Conservation (phyloP, 2,888 invertebrate genomes). For the Graphium colonna region DNA sequence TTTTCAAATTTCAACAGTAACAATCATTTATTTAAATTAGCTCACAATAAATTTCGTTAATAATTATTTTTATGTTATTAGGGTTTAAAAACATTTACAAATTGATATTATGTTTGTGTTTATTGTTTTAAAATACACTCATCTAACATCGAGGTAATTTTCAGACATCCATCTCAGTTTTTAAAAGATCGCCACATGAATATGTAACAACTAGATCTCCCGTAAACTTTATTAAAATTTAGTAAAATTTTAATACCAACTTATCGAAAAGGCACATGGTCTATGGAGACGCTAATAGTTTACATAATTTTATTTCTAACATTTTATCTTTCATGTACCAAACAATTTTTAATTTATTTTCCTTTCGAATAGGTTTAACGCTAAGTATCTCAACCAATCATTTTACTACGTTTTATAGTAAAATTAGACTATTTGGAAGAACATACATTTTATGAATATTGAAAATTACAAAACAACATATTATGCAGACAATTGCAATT, state of each 20-base stretch:
- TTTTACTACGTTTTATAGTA: not conserved
- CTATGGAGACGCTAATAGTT: constrained; percentile 7
- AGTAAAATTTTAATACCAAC: constrained; percentile 25
- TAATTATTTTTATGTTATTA: no score
- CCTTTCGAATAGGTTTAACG: no score
- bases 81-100: no score
- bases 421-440: constrained; percentile 11
- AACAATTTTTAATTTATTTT: no score
- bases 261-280: constrained; percentile 26
- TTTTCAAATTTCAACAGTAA: no score
- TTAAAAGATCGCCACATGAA: not conserved
- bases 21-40: no score
- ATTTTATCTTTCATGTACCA: no score
- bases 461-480: not conserved
- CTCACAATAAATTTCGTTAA: no score
- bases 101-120: not conserved
- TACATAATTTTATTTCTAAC: not conserved
- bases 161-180: not conserved
- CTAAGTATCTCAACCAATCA: no score
- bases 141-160: not conserved
- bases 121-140: not conserved
- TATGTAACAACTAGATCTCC: constrained; percentile 5
- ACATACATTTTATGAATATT: not conserved
- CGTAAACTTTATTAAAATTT: constrained; percentile 6
- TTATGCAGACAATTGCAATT: not conserved